Base-by-base conservation (phyloP, 1,140 invertebrate species). In the Dendroctonus ponderosae region DNA sequence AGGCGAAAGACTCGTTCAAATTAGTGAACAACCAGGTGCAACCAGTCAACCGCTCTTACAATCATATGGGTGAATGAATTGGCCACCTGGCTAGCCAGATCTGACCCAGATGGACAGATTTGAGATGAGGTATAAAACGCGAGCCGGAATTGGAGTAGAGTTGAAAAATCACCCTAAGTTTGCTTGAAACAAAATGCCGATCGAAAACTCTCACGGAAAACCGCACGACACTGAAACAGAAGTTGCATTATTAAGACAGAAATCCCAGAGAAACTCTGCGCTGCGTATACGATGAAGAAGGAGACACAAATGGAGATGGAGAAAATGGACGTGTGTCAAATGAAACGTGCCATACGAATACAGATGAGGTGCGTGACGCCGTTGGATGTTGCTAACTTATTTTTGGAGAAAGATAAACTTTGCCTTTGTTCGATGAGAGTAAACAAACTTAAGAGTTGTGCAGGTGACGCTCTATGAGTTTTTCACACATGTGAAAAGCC, bases 291-390 rank as follows among this genome's bases (percentile, higher is more conserved):
- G 26, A 26, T 26, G 39, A 53, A 53, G 62, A 64, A 39, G 57
- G 46, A 56, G 52, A 64, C 37, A 14, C 43, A n/a, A 37, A 14
- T 39, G 5, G 26, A 40, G 26, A 26, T 3, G 59, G 12, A 26
- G 15, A 54, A 42, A 40, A 14, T 26, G 44, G 62, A 64, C 54
- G 44, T 59, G 39, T 52, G 63, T 66, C 63, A 66, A 66, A 66
- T 59, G 63, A 66, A 66, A 58, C 49, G 63, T 59, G 56, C 63
- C 46, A 40, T 51, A 51, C 54, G 63, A 66, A 66, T 66, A 66
- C 56, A 66, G 59, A 66, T 66, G 63, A 66, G 56, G 8, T 58
- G 48, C 12, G 56, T 42, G 54, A 39, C 42, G 39, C 38, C 40
- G 14, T 40, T 54, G 41, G 26, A 39, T 64, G 38, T 49, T 57